A percentile compares a stretch with the other conserved stretches of the same genome.
Evolutionary conservation across 1,140 invertebrate species (phyloP).

Genomic region (Littorina saxatilis): DNA sequence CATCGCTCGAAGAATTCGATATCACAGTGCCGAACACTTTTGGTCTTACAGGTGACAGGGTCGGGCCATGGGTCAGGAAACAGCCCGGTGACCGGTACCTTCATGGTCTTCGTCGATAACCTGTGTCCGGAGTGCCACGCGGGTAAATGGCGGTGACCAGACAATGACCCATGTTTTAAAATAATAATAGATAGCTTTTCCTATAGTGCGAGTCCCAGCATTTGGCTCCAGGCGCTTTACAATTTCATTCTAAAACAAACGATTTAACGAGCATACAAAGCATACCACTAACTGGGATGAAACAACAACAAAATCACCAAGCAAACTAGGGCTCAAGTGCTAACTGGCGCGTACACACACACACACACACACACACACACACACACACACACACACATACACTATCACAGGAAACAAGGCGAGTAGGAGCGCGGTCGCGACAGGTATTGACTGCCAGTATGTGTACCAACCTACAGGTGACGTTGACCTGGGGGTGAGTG

Average conservation of each 20-base stretch:
- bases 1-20: neutral
- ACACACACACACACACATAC: conserved; percentile 22
- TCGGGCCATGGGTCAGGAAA: conserved; percentile 55
- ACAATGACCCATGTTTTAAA: neutral
- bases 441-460: too few relatives aligned
- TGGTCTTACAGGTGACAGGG: conserved; percentile 23
- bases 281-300: neutral
- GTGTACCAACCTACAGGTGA: too few relatives aligned
- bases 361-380: conserved; percentile 20
- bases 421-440: too few relatives aligned
- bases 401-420: too few relatives aligned
- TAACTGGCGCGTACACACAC: neutral
- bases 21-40: neutral
- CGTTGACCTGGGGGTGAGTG: conserved; percentile 61
- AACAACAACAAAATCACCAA: too few relatives aligned
- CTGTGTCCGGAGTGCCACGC: conserved; percentile 63
- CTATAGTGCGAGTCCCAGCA: too few relatives aligned
- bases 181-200: conserved; percentile 18
- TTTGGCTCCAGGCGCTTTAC: too few relatives aligned
- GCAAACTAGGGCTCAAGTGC: neutral
- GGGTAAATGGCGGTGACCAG: too few relatives aligned
- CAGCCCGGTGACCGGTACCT: conserved; percentile 56
- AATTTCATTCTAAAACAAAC: too few relatives aligned
- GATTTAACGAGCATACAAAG: too few relatives aligned
- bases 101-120: conserved; percentile 61